These are phyloP conservation scores for Melanostigma gelatinosum DNA, from an alignment of 2,113 vertebrate genomes.

Conservation along the genomic window DNA sequence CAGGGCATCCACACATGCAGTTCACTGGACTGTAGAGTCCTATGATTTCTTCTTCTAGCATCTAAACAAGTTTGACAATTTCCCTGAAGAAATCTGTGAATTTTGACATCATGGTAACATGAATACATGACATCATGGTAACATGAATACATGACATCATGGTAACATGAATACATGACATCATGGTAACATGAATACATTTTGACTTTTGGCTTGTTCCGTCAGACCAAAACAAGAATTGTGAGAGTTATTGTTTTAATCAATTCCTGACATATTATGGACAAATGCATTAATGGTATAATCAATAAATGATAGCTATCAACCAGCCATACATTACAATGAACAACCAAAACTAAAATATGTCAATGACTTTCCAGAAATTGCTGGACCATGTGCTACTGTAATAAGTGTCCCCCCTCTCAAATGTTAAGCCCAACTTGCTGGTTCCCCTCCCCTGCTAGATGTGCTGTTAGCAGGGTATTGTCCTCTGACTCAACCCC, in stretches of 20 bases:
- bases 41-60: not conserved
- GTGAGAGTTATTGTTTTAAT: not conserved
- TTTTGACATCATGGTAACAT: not conserved
- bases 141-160: not conserved
- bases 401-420: conserved; percentile 13
- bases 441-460: conserved; percentile 16
- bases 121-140: not conserved
- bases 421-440: not conserved
- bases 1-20: conserved; percentile 29
- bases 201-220: not conserved
- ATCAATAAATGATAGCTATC: too few species aligned
- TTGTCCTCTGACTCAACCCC: conserved; percentile 48
- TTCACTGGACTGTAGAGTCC: conserved; percentile 16
- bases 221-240: not conserved
- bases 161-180: not conserved
- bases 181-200: not conserved
- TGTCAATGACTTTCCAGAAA: not conserved
- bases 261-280: too few species aligned
- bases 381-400: not conserved
- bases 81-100: not conserved
- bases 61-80: not conserved
- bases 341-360: not conserved
- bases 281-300: too few species aligned
- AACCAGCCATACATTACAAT: not conserved
- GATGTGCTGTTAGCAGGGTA: conserved; percentile 29